phyloP scores from a whole-genome alignment of 2,888 invertebrate genomes.

The Capitulum mitella region DNA sequence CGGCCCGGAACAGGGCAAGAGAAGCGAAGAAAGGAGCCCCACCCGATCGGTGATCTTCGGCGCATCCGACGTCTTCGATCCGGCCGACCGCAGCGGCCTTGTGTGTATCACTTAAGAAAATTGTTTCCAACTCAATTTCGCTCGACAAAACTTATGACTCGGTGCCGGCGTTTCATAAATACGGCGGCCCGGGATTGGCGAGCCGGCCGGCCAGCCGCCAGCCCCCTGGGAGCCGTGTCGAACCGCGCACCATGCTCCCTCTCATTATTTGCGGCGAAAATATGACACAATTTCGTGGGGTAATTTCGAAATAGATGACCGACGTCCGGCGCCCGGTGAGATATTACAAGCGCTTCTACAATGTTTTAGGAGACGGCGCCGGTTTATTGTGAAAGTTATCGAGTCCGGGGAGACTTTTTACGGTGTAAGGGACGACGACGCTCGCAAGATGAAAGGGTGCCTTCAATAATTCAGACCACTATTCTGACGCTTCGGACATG shows the following conservation, averaged over 20 bases:
- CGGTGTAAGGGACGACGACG: not conserved
- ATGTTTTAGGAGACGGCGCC: constrained; percentile 22
- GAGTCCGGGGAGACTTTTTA: not conserved
- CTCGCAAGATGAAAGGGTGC: constrained; percentile 20
- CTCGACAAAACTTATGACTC: constrained; percentile 15
- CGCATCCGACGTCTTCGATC: not conserved
- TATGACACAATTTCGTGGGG: constrained; percentile 19
- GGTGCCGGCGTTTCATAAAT: not conserved
- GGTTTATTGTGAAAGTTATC: constrained; percentile 21
- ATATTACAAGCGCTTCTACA: not conserved
- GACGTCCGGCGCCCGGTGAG: constrained; percentile 13
- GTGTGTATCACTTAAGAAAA: constrained; percentile 24
- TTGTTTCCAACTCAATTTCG: constrained; percentile 24
- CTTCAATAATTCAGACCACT: not conserved
- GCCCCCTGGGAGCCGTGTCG: not conserved
- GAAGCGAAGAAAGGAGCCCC: no score
- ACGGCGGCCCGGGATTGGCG: not conserved
- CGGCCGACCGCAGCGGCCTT: not conserved
- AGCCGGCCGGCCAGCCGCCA: not conserved
- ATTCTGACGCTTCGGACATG: not conserved
- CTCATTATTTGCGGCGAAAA: constrained; percentile 20
- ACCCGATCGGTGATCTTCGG: no score
- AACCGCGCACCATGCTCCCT: not conserved
- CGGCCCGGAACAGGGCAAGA: no score
- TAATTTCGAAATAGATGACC: constrained; percentile 24